A percentile compares a stretch with the other conserved stretches of the same genome.
Conservation (phyloP, 2,797 vertebrate genomes). For the Rallus crepitans region DNA sequence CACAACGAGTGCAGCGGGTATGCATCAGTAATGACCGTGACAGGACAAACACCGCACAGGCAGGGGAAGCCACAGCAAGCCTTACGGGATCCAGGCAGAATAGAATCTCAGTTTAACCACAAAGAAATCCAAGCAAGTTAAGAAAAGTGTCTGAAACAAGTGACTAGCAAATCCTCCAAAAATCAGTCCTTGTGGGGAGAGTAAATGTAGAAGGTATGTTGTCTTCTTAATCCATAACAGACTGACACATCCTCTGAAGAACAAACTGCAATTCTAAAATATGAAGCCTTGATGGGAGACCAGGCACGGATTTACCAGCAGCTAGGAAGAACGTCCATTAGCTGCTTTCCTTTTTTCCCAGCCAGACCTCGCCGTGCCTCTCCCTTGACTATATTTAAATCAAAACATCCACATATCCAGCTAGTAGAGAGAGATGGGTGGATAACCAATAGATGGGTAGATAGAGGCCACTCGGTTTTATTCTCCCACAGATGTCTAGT, state of each 20-base stretch:
- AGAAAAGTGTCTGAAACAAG: conserved; percentile 29
- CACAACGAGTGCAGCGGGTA: neutral
- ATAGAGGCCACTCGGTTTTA: fast-evolving
- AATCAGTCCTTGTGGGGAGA: neutral
- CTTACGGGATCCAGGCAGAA: neutral
- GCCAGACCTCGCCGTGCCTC: neutral
- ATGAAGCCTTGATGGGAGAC: neutral
- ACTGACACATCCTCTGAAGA: conserved; percentile 18
- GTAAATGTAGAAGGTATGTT: conserved; percentile 47
- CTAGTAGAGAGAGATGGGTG: neutral
- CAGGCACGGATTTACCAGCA: neutral
- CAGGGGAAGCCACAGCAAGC: neutral
- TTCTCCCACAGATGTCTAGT: neutral
- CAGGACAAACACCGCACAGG: neutral
- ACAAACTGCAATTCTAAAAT: conserved; percentile 33
- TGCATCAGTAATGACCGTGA: neutral
- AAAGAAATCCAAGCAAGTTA: conserved; percentile 8
- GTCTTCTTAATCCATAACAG: conserved; percentile 54
- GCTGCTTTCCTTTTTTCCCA: neutral
- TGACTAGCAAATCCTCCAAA: conserved; percentile 49
- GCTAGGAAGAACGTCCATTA: neutral
- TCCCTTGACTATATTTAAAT: neutral
- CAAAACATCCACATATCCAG: neutral
- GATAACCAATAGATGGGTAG: neutral
- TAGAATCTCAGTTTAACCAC: neutral